Evolutionary conservation across 2,113 vertebrate species (phyloP), one percentile per base, ranked within the genome.

Genomic region (Phocoena sinus): DNA sequence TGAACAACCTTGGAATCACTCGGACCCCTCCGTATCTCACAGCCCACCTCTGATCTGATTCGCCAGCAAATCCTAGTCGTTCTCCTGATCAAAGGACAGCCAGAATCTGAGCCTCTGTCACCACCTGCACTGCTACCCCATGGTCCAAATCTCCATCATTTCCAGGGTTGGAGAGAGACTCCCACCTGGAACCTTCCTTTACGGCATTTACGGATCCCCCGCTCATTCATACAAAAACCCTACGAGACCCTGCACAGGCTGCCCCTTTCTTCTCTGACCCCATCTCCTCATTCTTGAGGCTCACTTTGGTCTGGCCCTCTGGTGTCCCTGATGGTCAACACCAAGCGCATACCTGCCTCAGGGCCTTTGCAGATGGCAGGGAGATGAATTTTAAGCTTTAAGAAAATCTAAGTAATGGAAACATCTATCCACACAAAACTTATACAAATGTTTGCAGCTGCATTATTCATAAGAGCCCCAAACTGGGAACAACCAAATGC

Each of bases 191-290:
- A 26, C 70, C 11, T 38, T 41, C 79, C 65, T 84, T 56, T 25
- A 41, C 44, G 20, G 6, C 10, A 4, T 15, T 67, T 21, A 1
- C 0, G 10, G 13, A 36, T 47, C 10, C 82, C 38, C 28, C 1
- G 88, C 50, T 62, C 60, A 3, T 71, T 41, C 62, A 67, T 9
- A 71, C 10, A 26, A 31, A 38, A 41, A 74, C 21, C 12, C 56
- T 44, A 11, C 11, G 1, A 4, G 53, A 9, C 7, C 5, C 31
- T 65, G 10, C 28, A 2, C 38, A 1, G 47, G 6, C 65, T 21
- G 47, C 36, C 60, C 21, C 73, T 44, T 50, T 38, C 71, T 73
- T 26, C 56, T 73, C 79, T 41, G 41, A 50, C 28, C 58, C 47
- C 23, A 0, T 26, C 5, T 56, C n/a, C 65, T 47, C 1, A 8